Conservation (phyloP, 2,888 invertebrate species). For the Willowsia nigromaculata region DNA sequence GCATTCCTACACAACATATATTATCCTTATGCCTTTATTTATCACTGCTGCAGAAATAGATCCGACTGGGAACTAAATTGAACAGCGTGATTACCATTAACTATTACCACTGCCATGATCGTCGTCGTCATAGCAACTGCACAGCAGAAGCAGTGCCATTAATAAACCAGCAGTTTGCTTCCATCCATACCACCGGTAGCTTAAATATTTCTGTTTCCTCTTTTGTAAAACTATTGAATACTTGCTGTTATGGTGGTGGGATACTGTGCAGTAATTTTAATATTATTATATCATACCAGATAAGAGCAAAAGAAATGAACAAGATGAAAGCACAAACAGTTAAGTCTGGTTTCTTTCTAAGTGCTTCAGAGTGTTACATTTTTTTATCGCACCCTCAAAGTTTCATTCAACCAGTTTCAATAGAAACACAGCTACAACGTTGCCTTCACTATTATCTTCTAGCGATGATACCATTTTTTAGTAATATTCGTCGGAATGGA, state of each 20-base stretch:
- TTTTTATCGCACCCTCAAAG: slow-evolving; percentile 35
- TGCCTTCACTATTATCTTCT: not conserved
- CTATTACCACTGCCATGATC: slow-evolving; percentile 8
- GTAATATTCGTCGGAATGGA: slow-evolving; percentile 25
- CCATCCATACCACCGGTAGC: not conserved
- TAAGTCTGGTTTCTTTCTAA: slow-evolving; percentile 28
- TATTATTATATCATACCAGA: not conserved
- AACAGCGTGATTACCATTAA: slow-evolving; percentile 29
- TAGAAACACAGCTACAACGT: too few relatives aligned
- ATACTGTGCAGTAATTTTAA: not conserved
- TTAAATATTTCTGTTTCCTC: not conserved
- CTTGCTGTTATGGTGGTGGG: not conserved
- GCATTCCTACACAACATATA: not conserved
- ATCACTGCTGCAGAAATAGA: slow-evolving; percentile 43
- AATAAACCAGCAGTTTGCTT: too few relatives aligned
- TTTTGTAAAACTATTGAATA: not conserved
- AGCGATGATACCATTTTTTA: not conserved
- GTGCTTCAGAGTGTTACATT: slow-evolving; percentile 41
- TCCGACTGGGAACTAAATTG: slow-evolving; percentile 22
- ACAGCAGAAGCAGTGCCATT: not conserved
- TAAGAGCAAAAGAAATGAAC: not conserved
- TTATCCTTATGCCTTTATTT: not conserved
- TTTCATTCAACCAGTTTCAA: not conserved
- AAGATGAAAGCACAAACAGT: slow-evolving; percentile 7
- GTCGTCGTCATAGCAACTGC: not conserved